Evolutionary conservation across 30 jellyfish, hydroid and myxozoan genomes (phyloP).

Genomic region (Nemopilema nomurai): DNA sequence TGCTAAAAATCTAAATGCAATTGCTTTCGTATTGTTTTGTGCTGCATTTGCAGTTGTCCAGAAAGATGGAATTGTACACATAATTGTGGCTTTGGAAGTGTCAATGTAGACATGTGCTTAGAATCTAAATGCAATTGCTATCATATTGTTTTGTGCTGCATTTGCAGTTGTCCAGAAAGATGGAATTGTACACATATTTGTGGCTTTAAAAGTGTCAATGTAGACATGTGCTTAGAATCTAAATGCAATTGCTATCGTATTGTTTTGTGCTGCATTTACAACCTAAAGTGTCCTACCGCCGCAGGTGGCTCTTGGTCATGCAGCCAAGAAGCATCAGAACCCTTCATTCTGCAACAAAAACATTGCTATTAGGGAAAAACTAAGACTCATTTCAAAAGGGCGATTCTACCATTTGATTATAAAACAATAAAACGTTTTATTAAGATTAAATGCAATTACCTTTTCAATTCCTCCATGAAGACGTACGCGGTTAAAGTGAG

Average conservation of each 20-base stretch:
- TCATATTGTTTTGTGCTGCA: no score
- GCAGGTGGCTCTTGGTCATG: conserved; percentile 94
- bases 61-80: neutral
- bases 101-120: neutral
- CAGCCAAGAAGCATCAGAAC: conserved; percentile 96
- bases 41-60: neutral
- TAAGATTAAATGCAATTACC: conserved; percentile 25
- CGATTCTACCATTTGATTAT: neutral
- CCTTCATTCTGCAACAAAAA: conserved; percentile 73
- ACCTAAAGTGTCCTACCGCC: conserved; percentile 40
- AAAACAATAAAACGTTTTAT: neutral
- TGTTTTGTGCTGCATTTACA: no score
- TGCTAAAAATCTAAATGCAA: neutral
- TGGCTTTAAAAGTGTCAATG: no score
- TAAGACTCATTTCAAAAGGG: neutral
- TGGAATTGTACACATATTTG: no score
- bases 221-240: no score
- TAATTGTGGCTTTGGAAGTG: neutral
- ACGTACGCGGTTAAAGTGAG: conserved; percentile 61
- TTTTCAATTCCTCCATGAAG: conserved; percentile 82
- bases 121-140: no score
- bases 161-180: no score
- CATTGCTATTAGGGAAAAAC: neutral
- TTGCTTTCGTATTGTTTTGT: neutral
- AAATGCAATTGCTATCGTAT: no score